Conservation (phyloP, 23 tunicate genomes). For the Phallusia fumigata region DNA sequence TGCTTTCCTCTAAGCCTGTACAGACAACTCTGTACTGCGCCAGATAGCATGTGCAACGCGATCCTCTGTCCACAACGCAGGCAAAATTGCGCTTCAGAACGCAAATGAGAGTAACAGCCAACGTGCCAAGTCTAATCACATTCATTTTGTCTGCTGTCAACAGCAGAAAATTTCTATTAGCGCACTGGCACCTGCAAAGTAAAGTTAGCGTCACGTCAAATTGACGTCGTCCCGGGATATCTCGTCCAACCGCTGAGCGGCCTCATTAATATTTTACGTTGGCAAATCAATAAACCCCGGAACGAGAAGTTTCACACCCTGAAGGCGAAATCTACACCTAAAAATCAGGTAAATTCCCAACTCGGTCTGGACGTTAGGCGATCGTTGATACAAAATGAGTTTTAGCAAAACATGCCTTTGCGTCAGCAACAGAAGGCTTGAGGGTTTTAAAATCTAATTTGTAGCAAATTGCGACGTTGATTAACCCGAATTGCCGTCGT, state of each 20-base stretch:
- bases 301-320: not conserved
- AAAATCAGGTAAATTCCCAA: too few relatives aligned
- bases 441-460: too few relatives aligned
- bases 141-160: too few relatives aligned
- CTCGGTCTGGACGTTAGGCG: too few relatives aligned
- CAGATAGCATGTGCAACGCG: conserved; percentile 14
- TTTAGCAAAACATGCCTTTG: too few relatives aligned
- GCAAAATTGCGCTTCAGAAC: not conserved
- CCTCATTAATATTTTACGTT: conserved; percentile 9
- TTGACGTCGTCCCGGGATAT: not conserved
- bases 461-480: too few relatives aligned
- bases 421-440: too few relatives aligned
- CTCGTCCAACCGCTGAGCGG: not conserved
- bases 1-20: not conserved
- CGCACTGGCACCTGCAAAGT: not conserved
- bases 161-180: not conserved
- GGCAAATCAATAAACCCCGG: not conserved
- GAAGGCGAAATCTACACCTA: too few relatives aligned
- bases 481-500: too few relatives aligned
- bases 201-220: not conserved
- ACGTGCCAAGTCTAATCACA: not conserved
- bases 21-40: conserved; percentile 3
- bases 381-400: too few relatives aligned
- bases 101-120: not conserved
- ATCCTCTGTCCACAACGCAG: not conserved